Percentiles rank a stretch among this genome's conserved stretches.
Evolutionary conservation across 2,888 invertebrate genomes (phyloP).

Genomic region (Torymus tubicola): DNA sequence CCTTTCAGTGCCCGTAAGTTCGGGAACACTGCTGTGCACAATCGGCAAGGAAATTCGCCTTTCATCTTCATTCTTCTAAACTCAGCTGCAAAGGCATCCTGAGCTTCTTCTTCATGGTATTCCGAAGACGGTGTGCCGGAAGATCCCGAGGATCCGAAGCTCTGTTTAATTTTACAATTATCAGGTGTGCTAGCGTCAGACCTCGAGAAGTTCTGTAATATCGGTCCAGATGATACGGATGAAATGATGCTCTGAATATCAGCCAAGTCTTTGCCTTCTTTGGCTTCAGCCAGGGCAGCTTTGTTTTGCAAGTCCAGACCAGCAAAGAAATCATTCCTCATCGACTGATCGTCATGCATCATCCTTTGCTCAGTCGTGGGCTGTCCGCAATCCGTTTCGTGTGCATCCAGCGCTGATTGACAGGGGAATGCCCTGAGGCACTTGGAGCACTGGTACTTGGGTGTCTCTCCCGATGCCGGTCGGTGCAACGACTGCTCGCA

Average conservation of each 20-base stretch:
- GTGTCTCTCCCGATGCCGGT: slow-evolving; percentile 78
- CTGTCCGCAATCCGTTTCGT: slow-evolving; percentile 80
- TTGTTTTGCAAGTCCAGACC: slow-evolving; percentile 87
- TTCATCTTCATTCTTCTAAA: slow-evolving; percentile 93
- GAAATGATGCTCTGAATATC: slow-evolving; percentile 90
- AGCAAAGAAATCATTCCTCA: slow-evolving; percentile 88
- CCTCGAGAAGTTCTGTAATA: slow-evolving; percentile 66
- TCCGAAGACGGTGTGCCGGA: slow-evolving; percentile 72
- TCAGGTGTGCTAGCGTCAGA: slow-evolving; percentile 69
- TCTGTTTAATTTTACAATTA: slow-evolving; percentile 61
- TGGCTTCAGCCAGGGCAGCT: slow-evolving; percentile 76
- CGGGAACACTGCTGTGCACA: slow-evolving; percentile 92
- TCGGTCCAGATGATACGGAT: slow-evolving; percentile 81
- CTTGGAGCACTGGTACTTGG: slow-evolving; percentile 84
- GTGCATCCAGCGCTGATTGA: slow-evolving; percentile 83
- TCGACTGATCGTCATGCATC: slow-evolving; percentile 79
- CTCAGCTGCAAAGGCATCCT: slow-evolving; percentile 90
- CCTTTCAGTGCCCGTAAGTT: slow-evolving; percentile 93
- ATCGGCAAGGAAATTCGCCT: slow-evolving; percentile 92
- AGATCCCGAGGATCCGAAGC: slow-evolving; percentile 68
- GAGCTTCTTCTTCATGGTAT: slow-evolving; percentile 84
- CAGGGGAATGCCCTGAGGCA: slow-evolving; percentile 86
- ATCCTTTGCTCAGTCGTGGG: slow-evolving; percentile 61
- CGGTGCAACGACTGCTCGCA: slow-evolving; percentile 84
- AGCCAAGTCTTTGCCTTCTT: slow-evolving; percentile 84